Evolutionary conservation across 1,140 invertebrate species (phyloP).

Genomic region (Stegodyphus dumicola): DNA sequence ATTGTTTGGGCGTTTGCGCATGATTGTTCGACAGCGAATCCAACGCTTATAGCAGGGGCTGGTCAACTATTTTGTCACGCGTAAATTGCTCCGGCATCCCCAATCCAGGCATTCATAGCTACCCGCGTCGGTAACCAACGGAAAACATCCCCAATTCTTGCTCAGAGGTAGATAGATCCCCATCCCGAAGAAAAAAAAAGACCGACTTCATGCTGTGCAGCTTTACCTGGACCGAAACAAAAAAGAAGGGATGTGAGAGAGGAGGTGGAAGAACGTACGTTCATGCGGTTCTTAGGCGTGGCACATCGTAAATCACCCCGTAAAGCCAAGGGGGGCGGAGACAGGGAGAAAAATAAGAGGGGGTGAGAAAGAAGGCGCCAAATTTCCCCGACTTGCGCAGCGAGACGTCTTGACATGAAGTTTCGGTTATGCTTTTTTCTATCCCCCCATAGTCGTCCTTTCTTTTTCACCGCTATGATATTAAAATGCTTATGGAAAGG

Average conservation of each 20-base stretch:
- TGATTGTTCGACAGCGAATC: no score
- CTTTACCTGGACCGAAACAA: conserved; percentile 37
- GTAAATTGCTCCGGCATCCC: conserved; percentile 20
- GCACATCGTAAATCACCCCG: conserved; percentile 50
- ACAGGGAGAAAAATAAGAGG: conserved; percentile 3
- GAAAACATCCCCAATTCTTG: not conserved
- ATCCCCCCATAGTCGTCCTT: not conserved
- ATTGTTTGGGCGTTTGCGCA: no score
- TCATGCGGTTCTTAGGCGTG: conserved; percentile 37
- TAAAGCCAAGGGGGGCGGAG: conserved; percentile 17
- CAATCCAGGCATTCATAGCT: not conserved
- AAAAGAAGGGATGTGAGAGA: not conserved
- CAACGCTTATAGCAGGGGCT: no score
- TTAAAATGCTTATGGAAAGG: conserved; percentile 46
- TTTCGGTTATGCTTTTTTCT: no score
- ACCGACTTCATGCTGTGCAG: conserved; percentile 20
- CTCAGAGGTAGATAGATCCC: no score
- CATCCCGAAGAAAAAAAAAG: not conserved
- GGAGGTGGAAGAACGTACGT: conserved; percentile 3
- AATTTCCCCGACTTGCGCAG: conserved; percentile 45
- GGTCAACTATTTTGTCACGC: not conserved
- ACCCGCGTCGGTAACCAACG: not conserved
- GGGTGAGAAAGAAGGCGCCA: conserved; percentile 37
- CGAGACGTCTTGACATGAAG: conserved; percentile 22
- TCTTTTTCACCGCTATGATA: conserved; percentile 16